Conservation (phyloP, 2,888 invertebrate species). For the Zeuzera pyrina region DNA sequence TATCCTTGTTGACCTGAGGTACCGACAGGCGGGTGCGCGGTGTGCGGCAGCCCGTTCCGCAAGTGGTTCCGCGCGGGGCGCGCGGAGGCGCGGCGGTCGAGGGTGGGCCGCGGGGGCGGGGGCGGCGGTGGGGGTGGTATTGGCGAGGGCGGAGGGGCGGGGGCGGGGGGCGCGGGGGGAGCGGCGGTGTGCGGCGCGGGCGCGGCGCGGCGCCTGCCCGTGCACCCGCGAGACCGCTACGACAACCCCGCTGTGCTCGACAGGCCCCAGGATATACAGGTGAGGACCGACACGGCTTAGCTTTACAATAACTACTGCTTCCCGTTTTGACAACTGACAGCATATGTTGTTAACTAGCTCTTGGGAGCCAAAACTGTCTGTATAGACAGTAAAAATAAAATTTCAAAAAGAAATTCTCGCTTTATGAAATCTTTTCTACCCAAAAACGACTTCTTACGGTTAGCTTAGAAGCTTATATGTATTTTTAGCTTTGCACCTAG, state of each 20-base stretch:
- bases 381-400: too few species aligned
- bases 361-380: too few species aligned
- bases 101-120: conserved; percentile 76
- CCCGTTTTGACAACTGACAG: too few species aligned
- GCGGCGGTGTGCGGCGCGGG: conserved; percentile 85
- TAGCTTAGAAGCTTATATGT: too few species aligned
- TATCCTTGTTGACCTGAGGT: too few species aligned
- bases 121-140: conserved; percentile 77
- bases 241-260: conserved; percentile 77
- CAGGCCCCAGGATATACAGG: conserved; percentile 12
- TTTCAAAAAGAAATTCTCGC: too few species aligned
- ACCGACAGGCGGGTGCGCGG: conserved; percentile 81
- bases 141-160: conserved; percentile 69
- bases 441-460: too few species aligned
- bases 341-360: too few species aligned
- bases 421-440: too few species aligned
- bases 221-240: conserved; percentile 94
- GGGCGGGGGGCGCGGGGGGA: conserved; percentile 79
- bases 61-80: conserved; percentile 88
- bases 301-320: too few species aligned
- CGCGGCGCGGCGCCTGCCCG: conserved; percentile 81
- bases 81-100: conserved; percentile 86
- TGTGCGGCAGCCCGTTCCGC: conserved; percentile 89
- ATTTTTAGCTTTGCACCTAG: too few species aligned
- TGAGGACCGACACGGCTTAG: background rate